Conservation (phyloP, 2,113 vertebrate genomes). For the Neotragus pygmaeus region DNA sequence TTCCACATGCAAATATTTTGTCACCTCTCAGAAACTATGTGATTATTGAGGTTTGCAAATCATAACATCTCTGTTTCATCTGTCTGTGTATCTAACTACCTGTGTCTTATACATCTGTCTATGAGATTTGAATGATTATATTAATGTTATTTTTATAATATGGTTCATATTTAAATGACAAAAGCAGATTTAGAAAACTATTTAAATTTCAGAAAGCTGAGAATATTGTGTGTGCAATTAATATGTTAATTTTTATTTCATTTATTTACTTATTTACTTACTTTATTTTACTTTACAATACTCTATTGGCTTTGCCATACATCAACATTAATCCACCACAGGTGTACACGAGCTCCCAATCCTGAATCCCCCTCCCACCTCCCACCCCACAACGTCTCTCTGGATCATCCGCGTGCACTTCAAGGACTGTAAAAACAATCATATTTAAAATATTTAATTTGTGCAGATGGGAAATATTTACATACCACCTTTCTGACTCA, state of each 20-base stretch:
- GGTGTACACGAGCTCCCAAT: too few relatives aligned
- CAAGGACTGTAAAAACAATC: background rate
- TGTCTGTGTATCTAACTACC: background rate
- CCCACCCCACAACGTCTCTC: too few relatives aligned
- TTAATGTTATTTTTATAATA: background rate
- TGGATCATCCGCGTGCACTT: too few relatives aligned
- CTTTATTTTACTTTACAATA: too few relatives aligned
- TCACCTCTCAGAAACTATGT: background rate
- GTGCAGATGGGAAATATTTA: background rate
- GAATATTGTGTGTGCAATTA: background rate
- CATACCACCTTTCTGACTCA: background rate
- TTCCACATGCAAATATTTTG: background rate
- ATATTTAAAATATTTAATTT: background rate
- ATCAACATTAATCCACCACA: too few relatives aligned
- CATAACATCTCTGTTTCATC: background rate
- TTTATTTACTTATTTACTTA: too few relatives aligned
- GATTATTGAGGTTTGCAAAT: background rate
- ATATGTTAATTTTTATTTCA: too few relatives aligned
- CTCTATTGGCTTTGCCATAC: too few relatives aligned
- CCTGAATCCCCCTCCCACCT: too few relatives aligned
- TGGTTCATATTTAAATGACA: background rate
- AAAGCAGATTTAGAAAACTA: background rate
- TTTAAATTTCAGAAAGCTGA: background rate
- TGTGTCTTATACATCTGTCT: background rate
- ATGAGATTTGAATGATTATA: background rate